A percentile compares a stretch with the other conserved stretches of the same genome.
These are phyloP conservation scores for Metopia argyrocephala DNA, from an alignment of 2,888 invertebrate genomes.

Conservation along the genomic window DNA sequence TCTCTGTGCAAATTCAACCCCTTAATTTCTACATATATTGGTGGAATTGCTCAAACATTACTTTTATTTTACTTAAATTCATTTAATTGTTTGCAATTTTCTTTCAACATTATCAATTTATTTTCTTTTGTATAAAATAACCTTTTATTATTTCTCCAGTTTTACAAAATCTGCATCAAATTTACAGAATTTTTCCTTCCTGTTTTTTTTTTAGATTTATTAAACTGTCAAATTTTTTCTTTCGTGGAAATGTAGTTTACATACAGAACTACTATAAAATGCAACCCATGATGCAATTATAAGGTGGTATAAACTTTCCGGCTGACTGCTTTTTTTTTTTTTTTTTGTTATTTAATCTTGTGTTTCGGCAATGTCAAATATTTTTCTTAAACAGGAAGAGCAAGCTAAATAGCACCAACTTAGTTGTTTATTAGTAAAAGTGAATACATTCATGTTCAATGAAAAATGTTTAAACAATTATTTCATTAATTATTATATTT, in stretches of 20 bases:
- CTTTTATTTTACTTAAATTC: neutral
- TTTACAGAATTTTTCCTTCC: constrained; percentile 26
- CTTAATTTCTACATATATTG: constrained; percentile 6
- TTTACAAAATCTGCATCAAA: neutral
- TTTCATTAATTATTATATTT: too few species aligned
- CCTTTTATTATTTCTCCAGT: neutral
- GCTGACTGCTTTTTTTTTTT: too few species aligned
- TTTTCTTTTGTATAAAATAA: neutral
- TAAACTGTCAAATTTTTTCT: constrained; percentile 57
- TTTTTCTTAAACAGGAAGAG: too few species aligned
- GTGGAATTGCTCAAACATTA: constrained; percentile 28
- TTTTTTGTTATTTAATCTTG: too few species aligned
- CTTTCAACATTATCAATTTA: neutral
- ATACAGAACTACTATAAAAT: neutral
- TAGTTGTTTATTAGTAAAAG: too few species aligned
- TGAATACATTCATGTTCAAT: too few species aligned
- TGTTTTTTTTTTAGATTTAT: constrained; percentile 40
- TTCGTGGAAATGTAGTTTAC: constrained; percentile 34
- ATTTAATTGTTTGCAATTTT: neutral
- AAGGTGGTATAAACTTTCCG: too few species aligned
- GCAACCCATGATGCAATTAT: neutral
- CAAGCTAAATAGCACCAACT: too few species aligned
- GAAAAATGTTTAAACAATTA: too few species aligned
- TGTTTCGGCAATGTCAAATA: too few species aligned
- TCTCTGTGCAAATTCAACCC: constrained; percentile 29